phyloP scores from a whole-genome alignment of 2,888 invertebrate species.

The Allacma fusca region DNA sequence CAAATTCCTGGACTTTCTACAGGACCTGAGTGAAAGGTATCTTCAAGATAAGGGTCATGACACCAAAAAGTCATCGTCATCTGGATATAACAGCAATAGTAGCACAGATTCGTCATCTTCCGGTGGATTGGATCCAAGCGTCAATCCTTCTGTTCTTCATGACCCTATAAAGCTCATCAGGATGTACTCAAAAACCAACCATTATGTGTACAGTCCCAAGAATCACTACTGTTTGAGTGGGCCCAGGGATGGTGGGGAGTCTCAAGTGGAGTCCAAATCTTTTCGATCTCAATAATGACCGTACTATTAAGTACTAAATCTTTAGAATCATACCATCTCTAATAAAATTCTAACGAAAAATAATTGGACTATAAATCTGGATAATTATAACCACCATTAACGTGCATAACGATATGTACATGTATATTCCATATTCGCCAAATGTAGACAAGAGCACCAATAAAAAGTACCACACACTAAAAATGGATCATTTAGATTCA shows the following conservation, averaged over 20 bases:
- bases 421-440: no score
- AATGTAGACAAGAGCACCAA: no score
- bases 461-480: no score
- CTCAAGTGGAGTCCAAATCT: conserved; percentile 11
- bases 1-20: conserved; percentile 60
- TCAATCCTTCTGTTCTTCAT: conserved; percentile 52
- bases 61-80: background rate
- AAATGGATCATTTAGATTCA: no score
- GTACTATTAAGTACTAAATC: no score
- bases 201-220: conserved; percentile 13
- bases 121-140: background rate
- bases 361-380: no score
- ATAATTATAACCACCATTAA: no score
- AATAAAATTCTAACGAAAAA: no score
- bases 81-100: no score
- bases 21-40: conserved; percentile 59
- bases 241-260: background rate
- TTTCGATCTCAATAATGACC: conserved; percentile 17
- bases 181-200: conserved; percentile 59
- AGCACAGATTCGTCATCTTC: background rate
- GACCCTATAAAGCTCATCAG: conserved; percentile 61
- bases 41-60: conserved; percentile 55
- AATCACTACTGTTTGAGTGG: background rate
- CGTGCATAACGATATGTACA: no score
- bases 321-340: no score